These are phyloP conservation scores for Sceliomorpha sp. DNA, from an alignment of 2,888 invertebrate genomes.

Conservation along the genomic window DNA sequence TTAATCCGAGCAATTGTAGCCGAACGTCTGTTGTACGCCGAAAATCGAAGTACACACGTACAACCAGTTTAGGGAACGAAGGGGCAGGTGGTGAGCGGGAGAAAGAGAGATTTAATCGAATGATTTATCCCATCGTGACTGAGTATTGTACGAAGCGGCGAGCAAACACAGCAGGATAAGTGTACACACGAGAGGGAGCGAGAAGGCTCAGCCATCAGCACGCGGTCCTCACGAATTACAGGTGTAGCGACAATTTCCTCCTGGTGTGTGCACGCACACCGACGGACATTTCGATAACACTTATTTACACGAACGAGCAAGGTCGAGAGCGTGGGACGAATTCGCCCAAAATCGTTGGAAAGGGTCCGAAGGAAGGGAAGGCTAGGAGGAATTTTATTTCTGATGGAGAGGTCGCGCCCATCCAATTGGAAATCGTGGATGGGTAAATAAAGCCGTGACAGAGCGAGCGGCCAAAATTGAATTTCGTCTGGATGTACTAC, in stretches of 20 bases:
- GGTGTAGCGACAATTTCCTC: constrained; percentile 27
- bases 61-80: neutral
- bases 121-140: constrained; percentile 50
- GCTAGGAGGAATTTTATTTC: constrained; percentile 66
- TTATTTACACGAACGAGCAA: constrained; percentile 3
- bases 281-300: constrained; percentile 38
- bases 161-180: constrained; percentile 12
- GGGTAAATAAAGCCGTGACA: constrained; percentile 64
- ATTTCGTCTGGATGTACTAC: constrained; percentile 69
- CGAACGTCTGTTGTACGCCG: too few relatives aligned
- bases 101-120: constrained; percentile 45
- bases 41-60: too few relatives aligned
- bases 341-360: constrained; percentile 11
- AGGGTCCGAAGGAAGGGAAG: constrained; percentile 11
- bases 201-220: constrained; percentile 6
- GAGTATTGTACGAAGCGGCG: constrained; percentile 44
- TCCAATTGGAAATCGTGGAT: constrained; percentile 63
- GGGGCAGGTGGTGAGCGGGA: neutral
- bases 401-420: constrained; percentile 52
- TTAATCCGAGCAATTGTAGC: too few relatives aligned
- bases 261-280: constrained; percentile 34
- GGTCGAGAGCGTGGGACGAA: constrained; percentile 19
- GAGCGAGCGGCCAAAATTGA: constrained; percentile 64
- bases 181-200: constrained; percentile 18
- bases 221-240: constrained; percentile 45